Evolutionary conservation across 2,888 invertebrate genomes (phyloP).

Genomic region (Zygaena filipendulae): DNA sequence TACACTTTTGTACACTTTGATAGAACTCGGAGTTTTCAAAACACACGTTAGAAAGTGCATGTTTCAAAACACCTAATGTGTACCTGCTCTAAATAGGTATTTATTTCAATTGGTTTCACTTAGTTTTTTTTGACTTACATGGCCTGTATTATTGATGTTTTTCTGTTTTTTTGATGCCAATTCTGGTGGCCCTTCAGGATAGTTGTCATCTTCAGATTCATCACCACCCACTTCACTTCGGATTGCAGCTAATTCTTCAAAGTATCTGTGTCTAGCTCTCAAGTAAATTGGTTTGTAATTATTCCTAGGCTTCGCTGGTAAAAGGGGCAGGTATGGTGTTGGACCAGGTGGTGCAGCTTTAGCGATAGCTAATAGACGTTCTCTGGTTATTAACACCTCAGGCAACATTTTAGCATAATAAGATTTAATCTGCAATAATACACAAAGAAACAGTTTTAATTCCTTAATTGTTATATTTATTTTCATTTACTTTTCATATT

Average conservation of each 20-base stretch:
- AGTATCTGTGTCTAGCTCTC: slow-evolving; percentile 64
- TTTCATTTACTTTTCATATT: too few relatives aligned
- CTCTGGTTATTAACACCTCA: slow-evolving; percentile 80
- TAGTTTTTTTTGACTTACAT: slow-evolving; percentile 14
- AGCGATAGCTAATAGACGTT: slow-evolving; percentile 74
- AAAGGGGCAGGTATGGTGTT: slow-evolving; percentile 44
- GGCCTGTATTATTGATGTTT: not conserved
- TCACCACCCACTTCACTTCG: slow-evolving; percentile 76
- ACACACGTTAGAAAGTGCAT: too few relatives aligned
- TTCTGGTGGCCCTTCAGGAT: slow-evolving; percentile 76
- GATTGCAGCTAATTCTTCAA: slow-evolving; percentile 77
- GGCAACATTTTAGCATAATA: slow-evolving; percentile 71
- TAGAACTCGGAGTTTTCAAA: too few relatives aligned
- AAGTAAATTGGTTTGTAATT: slow-evolving; percentile 63
- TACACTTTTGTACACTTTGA: too few relatives aligned
- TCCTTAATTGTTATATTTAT: not conserved
- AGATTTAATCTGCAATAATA: slow-evolving; percentile 45
- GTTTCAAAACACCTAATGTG: too few relatives aligned
- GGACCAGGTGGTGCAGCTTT: slow-evolving; percentile 74
- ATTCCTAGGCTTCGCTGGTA: slow-evolving; percentile 45
- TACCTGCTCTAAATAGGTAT: too few relatives aligned
- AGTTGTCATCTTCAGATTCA: slow-evolving; percentile 82
- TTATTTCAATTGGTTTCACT: too few relatives aligned
- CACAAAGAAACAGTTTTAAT: not conserved
- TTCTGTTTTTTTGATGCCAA: too few relatives aligned